Conservation (phyloP, 2,888 invertebrate genomes). For the Asteroscopus sphinx region DNA sequence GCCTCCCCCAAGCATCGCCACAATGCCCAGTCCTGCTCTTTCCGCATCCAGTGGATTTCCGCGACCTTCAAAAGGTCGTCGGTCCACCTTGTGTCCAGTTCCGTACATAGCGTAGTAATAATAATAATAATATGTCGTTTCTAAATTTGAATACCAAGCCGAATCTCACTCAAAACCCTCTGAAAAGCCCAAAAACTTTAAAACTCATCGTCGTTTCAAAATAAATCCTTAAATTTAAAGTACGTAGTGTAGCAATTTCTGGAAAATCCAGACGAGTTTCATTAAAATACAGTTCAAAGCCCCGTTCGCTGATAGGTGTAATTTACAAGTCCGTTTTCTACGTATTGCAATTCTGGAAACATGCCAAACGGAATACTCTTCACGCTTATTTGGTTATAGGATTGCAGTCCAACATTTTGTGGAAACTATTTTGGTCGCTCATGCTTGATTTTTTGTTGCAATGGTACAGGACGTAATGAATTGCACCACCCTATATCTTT, state of each 20-base stretch:
- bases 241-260: not conserved
- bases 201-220: not conserved
- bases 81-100: too few relatives aligned
- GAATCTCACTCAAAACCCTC: too few relatives aligned
- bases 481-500: too few relatives aligned
- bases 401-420: not conserved
- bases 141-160: too few relatives aligned
- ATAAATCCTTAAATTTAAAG: not conserved
- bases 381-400: conserved; percentile 10
- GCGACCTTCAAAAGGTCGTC: too few relatives aligned
- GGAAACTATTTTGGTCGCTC: not conserved
- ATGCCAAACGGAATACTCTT: conserved; percentile 21
- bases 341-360: conserved; percentile 36
- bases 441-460: not conserved
- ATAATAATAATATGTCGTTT: too few relatives aligned
- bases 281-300: conserved; percentile 11
- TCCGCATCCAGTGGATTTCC: too few relatives aligned
- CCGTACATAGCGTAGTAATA: too few relatives aligned
- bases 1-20: too few relatives aligned
- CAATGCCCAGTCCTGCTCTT: too few relatives aligned
- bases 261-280: not conserved
- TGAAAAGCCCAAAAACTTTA: too few relatives aligned
- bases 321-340: conserved; percentile 22
- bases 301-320: conserved; percentile 13
- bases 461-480: too few relatives aligned